Evolutionary conservation across 2,797 vertebrate genomes (phyloP), one percentile per base, ranked within the genome.

Genomic region (Intellagama lesueurii): DNA sequence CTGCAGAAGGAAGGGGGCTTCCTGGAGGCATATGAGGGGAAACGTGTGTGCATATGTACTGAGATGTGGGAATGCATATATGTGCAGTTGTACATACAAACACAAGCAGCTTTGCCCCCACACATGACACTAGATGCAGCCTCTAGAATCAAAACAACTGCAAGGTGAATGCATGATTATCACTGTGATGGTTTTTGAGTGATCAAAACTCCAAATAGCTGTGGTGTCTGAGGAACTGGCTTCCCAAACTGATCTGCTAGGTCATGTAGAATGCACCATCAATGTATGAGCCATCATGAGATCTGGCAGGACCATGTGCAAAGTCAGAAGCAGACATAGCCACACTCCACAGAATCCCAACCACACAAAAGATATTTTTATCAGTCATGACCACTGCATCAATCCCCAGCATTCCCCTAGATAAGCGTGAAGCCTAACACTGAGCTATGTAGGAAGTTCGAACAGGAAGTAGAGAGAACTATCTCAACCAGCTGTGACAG

Each of bases 401-500:
- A 22, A 35, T 26, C 40, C 1, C 26, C 22, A 24, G 7, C 24
- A 2, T 64, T 64, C 44, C 60, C 28, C 47, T 40, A 76, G 79
- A 68, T 22, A 86, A 19, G 8, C 64, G 26, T 24, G 16, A 64
- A 32, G 0, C 22, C 52, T 81, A 72, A 86, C 64, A 84, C 22
- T 77, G 0, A 19, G 28, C 32, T 72, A 12, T n/a, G 32, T 32
- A 82, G 60, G 49, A 76, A 60, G 5, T 81, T 88, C 81, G 3
- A 0, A 80, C 26, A 70, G 88, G 32, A 92, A 89, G 60, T 5
- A 68, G 52, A 69, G 7, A 87, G 80, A 35, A 35, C 32, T 16
- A 17, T 83, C 52, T 86, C 83, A 83, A n/a, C 77, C 56, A 79
- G 83, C 32, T 85, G 73, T 5, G 52, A 87, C 32, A 79, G 70